These are phyloP conservation scores for Silvanus unidentatus DNA, from an alignment of 2,888 invertebrate species.

Conservation along the genomic window DNA sequence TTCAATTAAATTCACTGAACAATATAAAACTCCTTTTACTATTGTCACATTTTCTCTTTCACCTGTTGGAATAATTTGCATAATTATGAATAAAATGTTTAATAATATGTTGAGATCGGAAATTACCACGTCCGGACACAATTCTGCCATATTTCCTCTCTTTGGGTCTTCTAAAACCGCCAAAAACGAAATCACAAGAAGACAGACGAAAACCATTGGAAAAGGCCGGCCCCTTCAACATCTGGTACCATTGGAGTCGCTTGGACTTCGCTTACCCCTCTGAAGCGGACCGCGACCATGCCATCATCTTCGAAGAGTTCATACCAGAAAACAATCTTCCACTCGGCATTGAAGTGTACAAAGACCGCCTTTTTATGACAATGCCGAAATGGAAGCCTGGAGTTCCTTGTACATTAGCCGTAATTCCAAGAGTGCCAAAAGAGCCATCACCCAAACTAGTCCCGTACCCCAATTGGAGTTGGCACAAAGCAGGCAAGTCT, in stretches of 20 bases:
- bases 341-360: constrained; percentile 62
- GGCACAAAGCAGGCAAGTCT: constrained; percentile 53
- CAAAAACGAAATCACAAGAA: background rate
- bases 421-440: constrained; percentile 56
- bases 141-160: constrained; percentile 51
- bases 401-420: constrained; percentile 67
- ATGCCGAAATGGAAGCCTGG: constrained; percentile 72
- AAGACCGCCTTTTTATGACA: constrained; percentile 65
- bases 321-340: constrained; percentile 69
- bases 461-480: constrained; percentile 73
- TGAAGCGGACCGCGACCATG: constrained; percentile 51
- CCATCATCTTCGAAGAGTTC: constrained; percentile 57
- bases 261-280: constrained; percentile 68
- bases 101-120: too few species aligned
- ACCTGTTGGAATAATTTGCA: too few species aligned
- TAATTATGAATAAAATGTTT: too few species aligned
- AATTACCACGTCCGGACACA: constrained; percentile 26
- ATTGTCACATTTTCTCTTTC: too few species aligned
- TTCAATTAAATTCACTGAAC: too few species aligned
- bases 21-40: background rate
- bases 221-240: constrained; percentile 53
- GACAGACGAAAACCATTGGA: constrained; percentile 33
- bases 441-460: constrained; percentile 55
- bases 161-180: constrained; percentile 33
- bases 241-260: constrained; percentile 67